Base-by-base conservation (phyloP, 2,888 invertebrate species). In the Tenthredo distinguenda region DNA sequence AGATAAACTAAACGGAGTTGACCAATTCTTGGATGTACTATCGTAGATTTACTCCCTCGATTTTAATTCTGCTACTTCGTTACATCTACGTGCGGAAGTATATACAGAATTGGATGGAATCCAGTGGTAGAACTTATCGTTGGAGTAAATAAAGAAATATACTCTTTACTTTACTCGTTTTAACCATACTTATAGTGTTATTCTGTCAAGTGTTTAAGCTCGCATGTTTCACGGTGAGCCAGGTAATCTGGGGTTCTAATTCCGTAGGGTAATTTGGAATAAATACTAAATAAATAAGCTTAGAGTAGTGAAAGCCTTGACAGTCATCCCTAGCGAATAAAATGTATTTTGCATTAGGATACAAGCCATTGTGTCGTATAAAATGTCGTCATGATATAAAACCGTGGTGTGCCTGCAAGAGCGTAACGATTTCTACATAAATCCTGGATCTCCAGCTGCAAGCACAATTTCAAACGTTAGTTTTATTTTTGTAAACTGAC, bases 401-500 rank as follows among this genome's bases (percentile, higher is more conserved):
- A 71, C 37, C 34, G 34, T 34, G 12, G 4, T 37, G 31, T 71
- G 37, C 7, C 37, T 71, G 62, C n/a, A 62, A 9, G 10, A 62
- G 26, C 62, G 21, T 26, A 62, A 62, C 2, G 62, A 18, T 37
- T 37, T 31, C 34, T 71, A 26, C 50, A 71, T 37, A 71, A 18
- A 34, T n/a, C 34, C 71, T 37, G 21, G 10, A 40, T 9, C 5
- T 40, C n/a, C 37, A 72, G 2, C 37, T 72, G 40, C 55, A 55
- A 55, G 55, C n/a, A 72, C n/a, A 72, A 37, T 34, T 34, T 34
- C 37, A 7, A 26, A 0, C 15, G 15, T 47, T 18, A 40, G 71
- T 72, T 72, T 72, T 72, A 72, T 72, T 34, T 34, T 37, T 10
- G 71, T 40, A 34, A 72, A 72, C 26, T n/a, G 71, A n/a, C 40